phyloP scores from a whole-genome alignment of 2,888 invertebrate genomes.

The Theretra japonica region DNA sequence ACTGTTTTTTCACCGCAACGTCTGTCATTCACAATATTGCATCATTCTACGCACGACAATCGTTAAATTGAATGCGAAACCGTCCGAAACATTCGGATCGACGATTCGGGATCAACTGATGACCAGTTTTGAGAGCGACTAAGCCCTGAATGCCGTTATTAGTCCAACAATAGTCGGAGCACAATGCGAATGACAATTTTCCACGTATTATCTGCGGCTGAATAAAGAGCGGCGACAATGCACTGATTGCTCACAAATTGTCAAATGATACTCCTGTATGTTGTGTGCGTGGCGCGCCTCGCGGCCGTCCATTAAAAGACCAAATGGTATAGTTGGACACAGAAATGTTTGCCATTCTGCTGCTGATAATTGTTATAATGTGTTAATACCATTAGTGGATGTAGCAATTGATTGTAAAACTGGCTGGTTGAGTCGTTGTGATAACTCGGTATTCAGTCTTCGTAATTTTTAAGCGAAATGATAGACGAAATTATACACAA shows the following conservation, averaged over 20 bases:
- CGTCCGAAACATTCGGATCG: slow-evolving; percentile 49
- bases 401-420: not conserved
- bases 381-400: not conserved
- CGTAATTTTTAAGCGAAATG: not conserved
- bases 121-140: slow-evolving; percentile 68
- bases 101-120: slow-evolving; percentile 70
- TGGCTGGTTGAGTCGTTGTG: not conserved
- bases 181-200: slow-evolving; percentile 83
- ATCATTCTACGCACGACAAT: not conserved
- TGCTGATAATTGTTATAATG: not conserved
- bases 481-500: too few species aligned
- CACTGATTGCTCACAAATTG: slow-evolving; percentile 84
- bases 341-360: slow-evolving; percentile 13
- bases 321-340: slow-evolving; percentile 39
- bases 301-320: slow-evolving; percentile 68
- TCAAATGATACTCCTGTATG: slow-evolving; percentile 82
- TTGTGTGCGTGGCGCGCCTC: slow-evolving; percentile 80
- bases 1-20: not conserved
- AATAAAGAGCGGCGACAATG: slow-evolving; percentile 85
- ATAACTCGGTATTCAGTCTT: not conserved
- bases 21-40: not conserved
- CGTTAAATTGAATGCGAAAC: not conserved
- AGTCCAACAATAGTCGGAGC: slow-evolving; percentile 75
- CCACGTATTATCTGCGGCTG: slow-evolving; percentile 83
- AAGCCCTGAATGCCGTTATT: slow-evolving; percentile 79